Evolutionary conservation across 2,888 invertebrate genomes (phyloP), one percentile per base, ranked within the genome.

Genomic region (Augiades crinisus): DNA sequence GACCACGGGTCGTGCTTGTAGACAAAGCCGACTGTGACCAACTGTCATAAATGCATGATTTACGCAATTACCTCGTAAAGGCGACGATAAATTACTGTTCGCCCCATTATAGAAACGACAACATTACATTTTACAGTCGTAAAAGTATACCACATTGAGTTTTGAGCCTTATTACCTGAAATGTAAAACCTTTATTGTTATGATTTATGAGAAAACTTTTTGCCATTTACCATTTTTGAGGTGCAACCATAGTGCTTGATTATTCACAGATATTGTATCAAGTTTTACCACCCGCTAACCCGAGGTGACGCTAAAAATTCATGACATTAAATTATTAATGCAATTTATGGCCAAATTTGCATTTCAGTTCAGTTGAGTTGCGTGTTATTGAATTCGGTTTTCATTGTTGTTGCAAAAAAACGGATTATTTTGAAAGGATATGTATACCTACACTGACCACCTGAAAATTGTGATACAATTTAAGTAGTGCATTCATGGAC

Each of bases 1-100:
- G 66, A 71, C 74, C 70, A 64, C 71, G 64, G 70, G 71, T 24
- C 68, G 64, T 65, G 68, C 71, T 64, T 62, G 72, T 72, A 84
- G 78, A 85, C 87, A 86, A 84, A 78, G 74, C 70, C 63, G 63
- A 65, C 70, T 70, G 74, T 71, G 70, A 76, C 72, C 67, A 67
- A 65, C 72, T 84, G 89, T 88, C 89, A 88, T 89, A 89, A 89
- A 89, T 83, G 70, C 71, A 83, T 89, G 89, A 89, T 89, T 88
- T 89, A 89, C 84, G 80, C 84, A 80, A 85, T 83, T 80, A 81
- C 77, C 75, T 78, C 73, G 77, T 77, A 81, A 83, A 82, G 81
- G 78, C 77, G 77, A 76, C 78, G 72, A 88, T 87, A 87, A 87
- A 87, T 87, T 84, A 83, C 77, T 72, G 78, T 81, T 79, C 79